Evolutionary conservation across 1,140 invertebrate species (phyloP).

Genomic region (Scaptomyza hsui): DNA sequence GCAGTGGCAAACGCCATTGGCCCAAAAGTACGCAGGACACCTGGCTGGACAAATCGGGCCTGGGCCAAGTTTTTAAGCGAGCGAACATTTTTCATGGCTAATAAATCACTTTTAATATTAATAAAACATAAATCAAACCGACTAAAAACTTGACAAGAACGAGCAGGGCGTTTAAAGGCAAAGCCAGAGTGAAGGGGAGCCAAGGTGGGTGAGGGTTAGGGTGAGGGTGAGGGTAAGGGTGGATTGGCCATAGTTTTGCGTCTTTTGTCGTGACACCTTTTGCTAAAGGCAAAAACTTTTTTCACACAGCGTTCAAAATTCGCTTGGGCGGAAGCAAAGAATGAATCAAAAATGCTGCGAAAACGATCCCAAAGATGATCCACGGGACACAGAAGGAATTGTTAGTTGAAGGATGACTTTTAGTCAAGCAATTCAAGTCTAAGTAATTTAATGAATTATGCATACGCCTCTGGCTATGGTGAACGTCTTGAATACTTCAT

Average conservation of each 20-base stretch:
- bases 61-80: constrained; percentile 28
- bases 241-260: neutral
- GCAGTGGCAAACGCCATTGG: constrained; percentile 17
- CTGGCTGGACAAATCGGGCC: constrained; percentile 8
- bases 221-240: neutral
- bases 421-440: too few species aligned
- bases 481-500: too few species aligned
- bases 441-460: too few species aligned
- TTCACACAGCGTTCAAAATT: constrained; percentile 10
- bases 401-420: neutral
- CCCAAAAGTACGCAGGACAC: constrained; percentile 22
- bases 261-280: constrained; percentile 8
- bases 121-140: constrained; percentile 78
- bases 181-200: constrained; percentile 12
- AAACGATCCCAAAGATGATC: neutral
- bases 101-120: constrained; percentile 83
- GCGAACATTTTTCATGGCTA: constrained; percentile 71
- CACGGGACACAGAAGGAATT: too few species aligned
- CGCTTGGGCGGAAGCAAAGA: constrained; percentile 2
- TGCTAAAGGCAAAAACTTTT: constrained; percentile 25
- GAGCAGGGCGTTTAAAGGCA: neutral
- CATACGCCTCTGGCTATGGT: too few species aligned
- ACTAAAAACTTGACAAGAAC: constrained; percentile 62
- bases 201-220: neutral
- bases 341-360: constrained; percentile 12